Conservation (phyloP, 2,113 vertebrate genomes). For the Miniopterus natalensis region DNA sequence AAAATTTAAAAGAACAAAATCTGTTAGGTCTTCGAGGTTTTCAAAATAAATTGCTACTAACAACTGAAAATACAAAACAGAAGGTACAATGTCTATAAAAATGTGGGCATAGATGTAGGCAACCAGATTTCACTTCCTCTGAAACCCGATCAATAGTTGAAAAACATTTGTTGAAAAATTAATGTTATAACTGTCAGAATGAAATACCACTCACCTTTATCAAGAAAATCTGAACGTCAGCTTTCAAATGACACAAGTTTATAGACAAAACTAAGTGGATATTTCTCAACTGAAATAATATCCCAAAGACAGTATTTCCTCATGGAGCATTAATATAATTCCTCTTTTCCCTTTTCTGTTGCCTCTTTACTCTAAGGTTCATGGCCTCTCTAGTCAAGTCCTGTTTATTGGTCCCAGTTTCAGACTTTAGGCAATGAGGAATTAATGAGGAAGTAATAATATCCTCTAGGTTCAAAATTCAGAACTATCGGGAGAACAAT, state of each 20-base stretch:
- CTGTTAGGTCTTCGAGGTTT: neutral
- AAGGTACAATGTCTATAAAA: conserved; percentile 20
- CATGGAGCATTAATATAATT: neutral
- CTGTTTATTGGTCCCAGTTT: neutral
- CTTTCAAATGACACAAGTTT: conserved; percentile 74
- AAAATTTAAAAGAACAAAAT: conserved; percentile 52
- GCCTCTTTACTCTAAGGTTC: neutral
- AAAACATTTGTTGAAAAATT: conserved; percentile 57
- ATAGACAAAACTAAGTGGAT: conserved; percentile 53
- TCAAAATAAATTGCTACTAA: conserved; percentile 35
- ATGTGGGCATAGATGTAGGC: neutral
- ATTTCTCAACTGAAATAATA: conserved; percentile 35
- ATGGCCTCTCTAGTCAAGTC: neutral
- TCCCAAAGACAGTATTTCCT: neutral
- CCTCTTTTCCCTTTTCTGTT: neutral
- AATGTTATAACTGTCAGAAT: conserved; percentile 72
- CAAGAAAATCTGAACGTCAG: conserved; percentile 69
- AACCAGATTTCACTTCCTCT: conserved; percentile 58
- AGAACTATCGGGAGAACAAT: neutral
- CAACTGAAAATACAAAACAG: conserved; percentile 51
- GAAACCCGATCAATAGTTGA: conserved; percentile 49
- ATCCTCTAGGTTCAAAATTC: neutral
- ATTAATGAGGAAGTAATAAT: neutral
- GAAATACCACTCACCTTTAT: conserved; percentile 67
- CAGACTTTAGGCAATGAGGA: neutral